phyloP scores from a whole-genome alignment of 1,140 invertebrate genomes.

The Glomeris maerens region DNA sequence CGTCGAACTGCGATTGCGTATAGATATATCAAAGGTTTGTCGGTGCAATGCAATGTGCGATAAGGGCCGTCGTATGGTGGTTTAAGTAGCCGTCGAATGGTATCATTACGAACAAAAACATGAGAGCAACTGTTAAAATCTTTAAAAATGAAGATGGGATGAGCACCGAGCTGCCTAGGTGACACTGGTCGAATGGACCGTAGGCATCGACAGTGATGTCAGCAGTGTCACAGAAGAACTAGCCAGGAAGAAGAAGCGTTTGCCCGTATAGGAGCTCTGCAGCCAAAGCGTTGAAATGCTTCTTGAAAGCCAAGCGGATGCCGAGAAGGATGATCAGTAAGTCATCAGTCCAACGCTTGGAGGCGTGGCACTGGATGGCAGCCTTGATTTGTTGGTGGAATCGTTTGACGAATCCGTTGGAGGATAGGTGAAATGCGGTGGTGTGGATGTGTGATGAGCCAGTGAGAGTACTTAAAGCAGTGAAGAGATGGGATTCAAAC shows the following conservation, averaged over 20 bases:
- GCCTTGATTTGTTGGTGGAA: constrained; percentile 31
- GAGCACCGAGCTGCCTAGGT: too few relatives aligned
- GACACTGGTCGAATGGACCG: too few relatives aligned
- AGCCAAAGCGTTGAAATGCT: constrained; percentile 16
- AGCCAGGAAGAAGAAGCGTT: constrained; percentile 15
- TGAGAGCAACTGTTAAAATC: too few relatives aligned
- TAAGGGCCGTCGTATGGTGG: too few relatives aligned
- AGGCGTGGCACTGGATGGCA: constrained; percentile 16
- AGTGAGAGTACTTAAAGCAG: constrained; percentile 9
- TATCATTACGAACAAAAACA: too few relatives aligned
- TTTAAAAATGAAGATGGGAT: too few relatives aligned
- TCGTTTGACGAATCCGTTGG: constrained; percentile 27
- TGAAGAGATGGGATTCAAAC: constrained; percentile 27
- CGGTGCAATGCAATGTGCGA: too few relatives aligned
- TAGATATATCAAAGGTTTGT: too few relatives aligned
- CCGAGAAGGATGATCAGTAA: constrained; percentile 29
- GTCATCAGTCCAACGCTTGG: constrained; percentile 22
- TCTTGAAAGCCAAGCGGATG: constrained; percentile 18
- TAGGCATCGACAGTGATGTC: too few relatives aligned
- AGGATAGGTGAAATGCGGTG: constrained; percentile 26
- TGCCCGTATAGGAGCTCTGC: constrained; percentile 20
- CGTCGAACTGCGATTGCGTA: too few relatives aligned
- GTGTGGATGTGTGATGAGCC: constrained; percentile 19
- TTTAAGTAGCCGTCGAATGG: too few relatives aligned
- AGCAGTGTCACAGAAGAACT: constrained; percentile 12